phyloP scores from a whole-genome alignment of 2,797 vertebrate species.

The Protosalanx chinensis region DNA sequence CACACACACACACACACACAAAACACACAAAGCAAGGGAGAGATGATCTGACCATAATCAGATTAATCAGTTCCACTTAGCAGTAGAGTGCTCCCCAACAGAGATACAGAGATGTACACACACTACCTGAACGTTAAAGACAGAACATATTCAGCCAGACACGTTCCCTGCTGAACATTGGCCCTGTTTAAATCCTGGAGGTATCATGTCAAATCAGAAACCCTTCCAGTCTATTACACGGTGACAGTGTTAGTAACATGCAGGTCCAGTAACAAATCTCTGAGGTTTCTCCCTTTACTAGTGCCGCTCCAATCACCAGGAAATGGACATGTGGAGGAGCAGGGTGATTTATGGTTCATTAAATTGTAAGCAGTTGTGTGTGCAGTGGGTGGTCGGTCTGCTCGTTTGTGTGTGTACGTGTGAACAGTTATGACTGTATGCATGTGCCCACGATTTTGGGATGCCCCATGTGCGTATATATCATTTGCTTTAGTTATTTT shows the following conservation, averaged over 20 bases:
- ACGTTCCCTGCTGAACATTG: too few species aligned
- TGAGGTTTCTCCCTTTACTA: not conserved
- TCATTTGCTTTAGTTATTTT: constrained; percentile 77
- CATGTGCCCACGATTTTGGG: not conserved
- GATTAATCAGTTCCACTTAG: too few species aligned
- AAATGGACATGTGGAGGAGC: not conserved
- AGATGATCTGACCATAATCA: too few species aligned
- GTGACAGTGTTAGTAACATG: not conserved
- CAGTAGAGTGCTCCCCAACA: too few species aligned
- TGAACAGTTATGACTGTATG: not conserved
- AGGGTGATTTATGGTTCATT: constrained; percentile 66
- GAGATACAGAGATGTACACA: too few species aligned
- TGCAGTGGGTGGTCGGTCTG: not conserved
- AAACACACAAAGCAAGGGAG: too few species aligned
- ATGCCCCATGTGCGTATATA: constrained; percentile 21
- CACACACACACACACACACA: too few species aligned
- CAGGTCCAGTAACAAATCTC: not conserved
- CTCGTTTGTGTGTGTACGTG: not conserved
- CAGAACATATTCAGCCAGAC: too few species aligned
- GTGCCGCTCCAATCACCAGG: not conserved
- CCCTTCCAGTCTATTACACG: not conserved
- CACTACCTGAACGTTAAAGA: too few species aligned
- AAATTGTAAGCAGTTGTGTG: constrained; percentile 32
- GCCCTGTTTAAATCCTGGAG: too few species aligned
- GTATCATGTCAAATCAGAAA: too few species aligned